Conservation (phyloP, 2,888 invertebrate genomes). For the Apotomis betuletana region DNA sequence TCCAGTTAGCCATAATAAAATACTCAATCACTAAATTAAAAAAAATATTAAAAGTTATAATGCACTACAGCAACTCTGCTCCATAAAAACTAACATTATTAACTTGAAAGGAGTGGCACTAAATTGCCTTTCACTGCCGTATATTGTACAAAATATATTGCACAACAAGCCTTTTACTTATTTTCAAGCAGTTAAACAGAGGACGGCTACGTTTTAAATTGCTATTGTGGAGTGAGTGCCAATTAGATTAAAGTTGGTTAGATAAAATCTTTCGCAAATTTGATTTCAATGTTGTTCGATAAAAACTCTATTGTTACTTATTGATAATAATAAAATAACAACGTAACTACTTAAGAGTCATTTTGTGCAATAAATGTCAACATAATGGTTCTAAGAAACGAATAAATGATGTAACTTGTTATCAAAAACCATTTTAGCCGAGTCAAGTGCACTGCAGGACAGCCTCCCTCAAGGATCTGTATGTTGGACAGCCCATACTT, state of each 20-base stretch:
- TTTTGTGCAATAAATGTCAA: not conserved
- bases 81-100: conserved; percentile 34
- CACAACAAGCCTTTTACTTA: conserved; percentile 38
- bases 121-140: conserved; percentile 41
- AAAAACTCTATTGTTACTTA: conserved; percentile 12
- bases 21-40: not conserved
- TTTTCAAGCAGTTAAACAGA: conserved; percentile 35
- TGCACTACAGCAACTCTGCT: conserved; percentile 5
- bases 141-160: conserved; percentile 32
- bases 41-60: not conserved
- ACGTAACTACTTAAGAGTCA: not conserved
- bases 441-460: too few species aligned
- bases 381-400: not conserved
- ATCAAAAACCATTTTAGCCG: too few species aligned
- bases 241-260: conserved; percentile 14
- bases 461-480: too few species aligned
- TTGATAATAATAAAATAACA: not conserved
- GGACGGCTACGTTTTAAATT: conserved; percentile 26
- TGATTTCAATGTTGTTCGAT: not conserved
- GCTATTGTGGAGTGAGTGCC: conserved; percentile 1
- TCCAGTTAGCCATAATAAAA: not conserved
- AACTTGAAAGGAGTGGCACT: conserved; percentile 38
- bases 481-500: too few species aligned
- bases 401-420: not conserved
- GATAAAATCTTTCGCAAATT: conserved; percentile 7